Conservation (phyloP, 2,888 invertebrate species). For the Noctuana brunneofusca region DNA sequence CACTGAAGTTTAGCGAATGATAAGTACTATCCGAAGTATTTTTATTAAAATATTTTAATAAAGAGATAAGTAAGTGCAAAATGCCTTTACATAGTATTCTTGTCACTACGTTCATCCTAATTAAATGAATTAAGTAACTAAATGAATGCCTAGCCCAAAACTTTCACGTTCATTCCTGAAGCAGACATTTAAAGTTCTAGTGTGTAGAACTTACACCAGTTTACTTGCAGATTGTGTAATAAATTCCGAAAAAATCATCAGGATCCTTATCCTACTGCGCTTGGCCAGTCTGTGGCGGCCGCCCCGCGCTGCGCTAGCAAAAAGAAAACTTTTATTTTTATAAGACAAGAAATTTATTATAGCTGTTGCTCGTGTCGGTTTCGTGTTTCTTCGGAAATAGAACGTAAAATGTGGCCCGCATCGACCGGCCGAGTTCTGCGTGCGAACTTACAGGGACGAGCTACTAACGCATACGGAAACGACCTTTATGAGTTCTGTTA, state of each 20-base stretch:
- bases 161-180: too few species aligned
- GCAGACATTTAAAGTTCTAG: too few species aligned
- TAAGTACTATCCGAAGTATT: too few species aligned
- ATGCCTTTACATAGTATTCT: too few species aligned
- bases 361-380: slow-evolving; percentile 77
- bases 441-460: slow-evolving; percentile 32
- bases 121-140: too few species aligned
- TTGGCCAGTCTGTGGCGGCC: slow-evolving; percentile 51
- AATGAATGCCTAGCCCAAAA: too few species aligned
- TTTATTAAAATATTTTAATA: too few species aligned
- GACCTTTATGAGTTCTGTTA: slow-evolving; percentile 13
- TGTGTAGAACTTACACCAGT: too few species aligned
- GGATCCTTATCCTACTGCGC: slow-evolving; percentile 40
- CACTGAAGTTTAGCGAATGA: too few species aligned
- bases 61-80: too few species aligned
- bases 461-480: slow-evolving; percentile 26
- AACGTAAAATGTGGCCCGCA: slow-evolving; percentile 65
- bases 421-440: slow-evolving; percentile 49
- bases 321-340: slow-evolving; percentile 82
- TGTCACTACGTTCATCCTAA: too few species aligned
- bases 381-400: slow-evolving; percentile 77
- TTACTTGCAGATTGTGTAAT: neutral
- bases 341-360: slow-evolving; percentile 82
- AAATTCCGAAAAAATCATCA: neutral
- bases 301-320: slow-evolving; percentile 65